Evolutionary conservation across 2,888 invertebrate genomes (phyloP).

Genomic region (Autographa pulchrina): DNA sequence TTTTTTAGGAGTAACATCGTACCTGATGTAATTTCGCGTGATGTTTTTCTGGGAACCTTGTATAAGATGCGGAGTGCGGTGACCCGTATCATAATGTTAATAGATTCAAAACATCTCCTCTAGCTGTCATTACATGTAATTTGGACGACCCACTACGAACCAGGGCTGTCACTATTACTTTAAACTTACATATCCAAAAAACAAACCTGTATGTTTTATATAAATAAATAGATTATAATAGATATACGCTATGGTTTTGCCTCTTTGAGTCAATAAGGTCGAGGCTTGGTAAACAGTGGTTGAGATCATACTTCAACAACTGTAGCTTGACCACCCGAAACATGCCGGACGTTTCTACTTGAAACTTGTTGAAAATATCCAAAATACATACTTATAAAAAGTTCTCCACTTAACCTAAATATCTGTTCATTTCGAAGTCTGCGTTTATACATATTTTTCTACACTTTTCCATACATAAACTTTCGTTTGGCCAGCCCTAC

Average conservation of each 20-base stretch:
- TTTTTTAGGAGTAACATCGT: slow-evolving; percentile 12
- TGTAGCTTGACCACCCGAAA: background rate
- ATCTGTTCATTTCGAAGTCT: background rate
- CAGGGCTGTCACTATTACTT: slow-evolving; percentile 41
- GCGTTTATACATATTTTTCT: background rate
- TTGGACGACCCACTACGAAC: slow-evolving; percentile 46
- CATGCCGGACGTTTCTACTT: background rate
- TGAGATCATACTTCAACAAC: background rate
- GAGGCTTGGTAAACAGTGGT: background rate
- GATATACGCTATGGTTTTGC: no score
- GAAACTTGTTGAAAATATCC: background rate
- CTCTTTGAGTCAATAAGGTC: background rate
- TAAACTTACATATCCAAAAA: background rate
- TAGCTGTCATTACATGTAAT: slow-evolving; percentile 65
- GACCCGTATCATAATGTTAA: slow-evolving; percentile 60
- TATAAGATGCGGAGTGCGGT: slow-evolving; percentile 35
- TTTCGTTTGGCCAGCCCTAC: slow-evolving; percentile 40
- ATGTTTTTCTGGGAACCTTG: background rate
- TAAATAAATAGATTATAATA: no score
- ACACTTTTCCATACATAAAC: background rate
- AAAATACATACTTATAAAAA: background rate
- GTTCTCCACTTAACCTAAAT: background rate
- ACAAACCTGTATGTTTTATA: no score
- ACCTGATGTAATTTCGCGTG: no score
- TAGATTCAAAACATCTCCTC: slow-evolving; percentile 63